Conservation (phyloP, 2,888 invertebrate genomes). For the Zygaena filipendulae region DNA sequence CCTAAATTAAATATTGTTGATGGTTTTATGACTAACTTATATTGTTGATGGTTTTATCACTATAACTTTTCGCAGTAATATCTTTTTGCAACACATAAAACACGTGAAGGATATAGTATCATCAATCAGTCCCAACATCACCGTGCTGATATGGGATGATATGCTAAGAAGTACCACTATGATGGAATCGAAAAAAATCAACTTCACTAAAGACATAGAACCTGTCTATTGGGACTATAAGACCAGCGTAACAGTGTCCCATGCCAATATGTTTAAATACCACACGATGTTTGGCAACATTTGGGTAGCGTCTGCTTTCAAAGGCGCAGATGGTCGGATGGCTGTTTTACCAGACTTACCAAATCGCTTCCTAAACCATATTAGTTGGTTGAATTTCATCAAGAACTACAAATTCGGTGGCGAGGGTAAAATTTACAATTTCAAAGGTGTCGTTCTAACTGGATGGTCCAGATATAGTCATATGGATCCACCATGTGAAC, state of each 20-base stretch:
- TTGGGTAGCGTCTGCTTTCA: slow-evolving; percentile 88
- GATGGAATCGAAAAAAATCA: slow-evolving; percentile 44
- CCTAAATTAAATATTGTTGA: too few relatives aligned
- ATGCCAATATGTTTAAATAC: slow-evolving; percentile 28
- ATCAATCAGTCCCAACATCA: slow-evolving; percentile 54
- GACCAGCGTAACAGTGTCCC: slow-evolving; percentile 27
- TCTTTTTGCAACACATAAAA: slow-evolving; percentile 74
- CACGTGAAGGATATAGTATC: slow-evolving; percentile 57
- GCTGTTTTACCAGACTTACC: slow-evolving; percentile 64
- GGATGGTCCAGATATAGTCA: slow-evolving; percentile 81
- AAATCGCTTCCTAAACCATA: slow-evolving; percentile 77
- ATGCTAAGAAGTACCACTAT: slow-evolving; percentile 73
- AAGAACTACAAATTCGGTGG: slow-evolving; percentile 51
- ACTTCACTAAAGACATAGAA: slow-evolving; percentile 62
- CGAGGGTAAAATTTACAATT: slow-evolving; percentile 26
- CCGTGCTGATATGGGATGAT: slow-evolving; percentile 84
- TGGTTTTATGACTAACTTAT: too few relatives aligned
- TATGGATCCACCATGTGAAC: slow-evolving; percentile 72
- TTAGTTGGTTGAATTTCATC: slow-evolving; percentile 74
- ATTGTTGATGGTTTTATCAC: too few relatives aligned
- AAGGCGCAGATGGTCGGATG: slow-evolving; percentile 74
- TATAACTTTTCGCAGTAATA: slow-evolving; percentile 49
- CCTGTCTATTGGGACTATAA: slow-evolving; percentile 80
- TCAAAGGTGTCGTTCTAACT: slow-evolving; percentile 75
- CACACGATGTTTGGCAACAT: slow-evolving; percentile 69